These are phyloP conservation scores for Protonemura montana DNA, from an alignment of 2,888 invertebrate species.

Conservation along the genomic window DNA sequence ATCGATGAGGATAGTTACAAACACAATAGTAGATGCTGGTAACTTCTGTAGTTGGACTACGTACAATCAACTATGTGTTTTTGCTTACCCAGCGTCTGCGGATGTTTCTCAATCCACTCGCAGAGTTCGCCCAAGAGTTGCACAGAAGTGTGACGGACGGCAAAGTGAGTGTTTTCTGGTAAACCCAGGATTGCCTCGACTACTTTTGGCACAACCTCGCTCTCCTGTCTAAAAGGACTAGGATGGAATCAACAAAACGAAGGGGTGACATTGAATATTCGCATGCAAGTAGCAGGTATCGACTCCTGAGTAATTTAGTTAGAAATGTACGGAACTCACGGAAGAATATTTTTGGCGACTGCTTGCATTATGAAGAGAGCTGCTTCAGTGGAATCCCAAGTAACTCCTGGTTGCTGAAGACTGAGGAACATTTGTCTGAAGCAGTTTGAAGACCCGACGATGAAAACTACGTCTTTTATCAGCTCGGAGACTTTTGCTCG, in stretches of 20 bases:
- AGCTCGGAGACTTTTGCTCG: constrained; percentile 88
- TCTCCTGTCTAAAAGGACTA: constrained; percentile 75
- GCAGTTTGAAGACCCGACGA: constrained; percentile 90
- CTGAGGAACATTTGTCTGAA: constrained; percentile 89
- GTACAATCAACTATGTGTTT: no score
- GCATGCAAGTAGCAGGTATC: not conserved
- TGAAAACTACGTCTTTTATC: constrained; percentile 95
- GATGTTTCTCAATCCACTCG: constrained; percentile 94
- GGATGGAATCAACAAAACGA: not conserved
- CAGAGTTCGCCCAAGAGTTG: constrained; percentile 87
- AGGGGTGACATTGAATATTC: not conserved
- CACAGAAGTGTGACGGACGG: constrained; percentile 88
- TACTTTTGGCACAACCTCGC: constrained; percentile 91
- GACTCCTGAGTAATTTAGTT: constrained; percentile 13
- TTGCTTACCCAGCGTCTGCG: constrained; percentile 71
- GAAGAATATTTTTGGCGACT: constrained; percentile 92
- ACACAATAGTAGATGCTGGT: no score
- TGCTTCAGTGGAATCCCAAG: constrained; percentile 95
- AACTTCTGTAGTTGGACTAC: no score
- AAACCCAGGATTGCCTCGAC: constrained; percentile 88
- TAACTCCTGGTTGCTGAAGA: constrained; percentile 73
- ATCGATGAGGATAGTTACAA: no score
- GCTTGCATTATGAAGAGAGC: constrained; percentile 95
- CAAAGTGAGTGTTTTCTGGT: constrained; percentile 81
- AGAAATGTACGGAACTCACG: constrained; percentile 87